Evolutionary conservation across 2,113 vertebrate genomes (phyloP).

Genomic region (Ctenomys sociabilis): DNA sequence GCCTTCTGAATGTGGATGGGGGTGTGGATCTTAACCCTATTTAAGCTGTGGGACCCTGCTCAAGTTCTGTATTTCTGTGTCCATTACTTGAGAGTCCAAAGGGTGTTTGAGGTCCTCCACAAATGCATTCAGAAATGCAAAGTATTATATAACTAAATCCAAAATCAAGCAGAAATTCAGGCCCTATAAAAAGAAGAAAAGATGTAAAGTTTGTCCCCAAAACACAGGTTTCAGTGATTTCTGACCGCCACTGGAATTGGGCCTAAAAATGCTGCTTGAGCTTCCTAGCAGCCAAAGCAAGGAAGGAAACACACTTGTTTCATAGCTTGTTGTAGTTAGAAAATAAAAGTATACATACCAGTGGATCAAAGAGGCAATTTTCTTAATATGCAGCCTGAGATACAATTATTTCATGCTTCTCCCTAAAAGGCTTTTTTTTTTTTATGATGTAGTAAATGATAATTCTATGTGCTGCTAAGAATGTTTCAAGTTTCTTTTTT

Average conservation of each 20-base stretch:
- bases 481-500: neutral
- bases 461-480: neutral
- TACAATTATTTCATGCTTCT: neutral
- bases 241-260: neutral
- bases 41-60: neutral
- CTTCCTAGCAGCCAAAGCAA: neutral
- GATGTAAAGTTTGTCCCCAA: neutral
- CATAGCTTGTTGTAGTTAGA: neutral
- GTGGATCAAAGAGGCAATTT: neutral
- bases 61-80: neutral
- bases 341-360: neutral
- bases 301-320: neutral
- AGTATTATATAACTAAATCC: neutral
- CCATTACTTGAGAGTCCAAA: neutral
- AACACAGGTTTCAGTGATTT: neutral
- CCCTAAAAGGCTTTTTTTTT: neutral
- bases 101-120: neutral
- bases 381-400: neutral
- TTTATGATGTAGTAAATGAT: neutral
- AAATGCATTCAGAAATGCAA: neutral
- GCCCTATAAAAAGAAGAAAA: neutral
- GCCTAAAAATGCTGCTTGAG: neutral
- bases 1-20: neutral
- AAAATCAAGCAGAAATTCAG: neutral
- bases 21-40: neutral